These are phyloP conservation scores for Corynorhinus townsendii DNA, from an alignment of 2,113 vertebrate species.

Conservation along the genomic window DNA sequence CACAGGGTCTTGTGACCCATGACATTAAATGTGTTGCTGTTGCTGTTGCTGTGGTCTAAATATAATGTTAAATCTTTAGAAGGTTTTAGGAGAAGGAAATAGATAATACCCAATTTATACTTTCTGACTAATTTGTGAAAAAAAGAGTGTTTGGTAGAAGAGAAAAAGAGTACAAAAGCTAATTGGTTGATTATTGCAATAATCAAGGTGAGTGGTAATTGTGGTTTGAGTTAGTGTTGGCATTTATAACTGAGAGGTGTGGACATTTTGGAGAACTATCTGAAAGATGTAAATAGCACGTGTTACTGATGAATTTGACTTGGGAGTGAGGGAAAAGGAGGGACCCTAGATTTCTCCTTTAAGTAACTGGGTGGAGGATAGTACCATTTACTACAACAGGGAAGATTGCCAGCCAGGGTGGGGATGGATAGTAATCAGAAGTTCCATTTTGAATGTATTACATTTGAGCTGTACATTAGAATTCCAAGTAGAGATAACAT, in stretches of 20 bases:
- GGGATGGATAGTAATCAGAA: not conserved
- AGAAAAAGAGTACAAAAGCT: not conserved
- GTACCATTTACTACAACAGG: not conserved
- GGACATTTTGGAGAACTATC: not conserved
- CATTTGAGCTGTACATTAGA: not conserved
- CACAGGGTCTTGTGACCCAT: not conserved
- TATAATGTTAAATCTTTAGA: not conserved
- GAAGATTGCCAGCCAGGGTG: constrained; percentile 16
- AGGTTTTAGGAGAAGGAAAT: not conserved
- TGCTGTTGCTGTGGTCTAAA: not conserved
- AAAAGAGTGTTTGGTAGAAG: not conserved
- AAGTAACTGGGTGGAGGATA: not conserved
- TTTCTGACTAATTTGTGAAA: not conserved
- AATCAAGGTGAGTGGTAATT: not conserved
- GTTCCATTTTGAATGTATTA: not conserved
- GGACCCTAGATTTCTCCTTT: not conserved
- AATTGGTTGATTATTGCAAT: not conserved
- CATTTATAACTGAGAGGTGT: not conserved
- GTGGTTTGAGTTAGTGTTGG: not conserved
- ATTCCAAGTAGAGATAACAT: constrained; percentile 37
- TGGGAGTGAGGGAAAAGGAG: not conserved
- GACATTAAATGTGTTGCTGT: not conserved
- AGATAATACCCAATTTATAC: not conserved
- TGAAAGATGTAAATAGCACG: not conserved
- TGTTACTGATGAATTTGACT: not conserved